Conservation (phyloP, 2,797 vertebrate genomes). For the Prionace glauca region DNA sequence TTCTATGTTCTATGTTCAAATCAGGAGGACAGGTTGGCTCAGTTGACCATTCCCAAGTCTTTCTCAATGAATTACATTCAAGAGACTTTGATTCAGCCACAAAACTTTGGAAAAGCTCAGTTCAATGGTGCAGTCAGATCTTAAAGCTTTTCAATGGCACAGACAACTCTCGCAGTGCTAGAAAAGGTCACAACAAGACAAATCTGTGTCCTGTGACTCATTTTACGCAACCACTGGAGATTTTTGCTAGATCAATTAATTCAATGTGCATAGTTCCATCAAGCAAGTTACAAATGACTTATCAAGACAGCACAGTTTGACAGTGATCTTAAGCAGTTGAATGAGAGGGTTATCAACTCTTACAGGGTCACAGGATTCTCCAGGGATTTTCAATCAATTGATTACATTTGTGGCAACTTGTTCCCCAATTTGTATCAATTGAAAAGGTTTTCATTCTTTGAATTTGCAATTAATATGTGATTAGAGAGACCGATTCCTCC, state of each 20-base stretch:
- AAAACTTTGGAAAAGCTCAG: background rate
- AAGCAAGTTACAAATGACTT: background rate
- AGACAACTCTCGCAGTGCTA: background rate
- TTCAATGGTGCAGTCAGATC: background rate
- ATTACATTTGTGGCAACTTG: background rate
- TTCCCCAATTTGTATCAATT: background rate
- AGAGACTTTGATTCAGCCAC: background rate
- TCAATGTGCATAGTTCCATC: background rate
- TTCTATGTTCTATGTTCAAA: too few species aligned
- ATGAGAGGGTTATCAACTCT: background rate
- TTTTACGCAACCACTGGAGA: background rate
- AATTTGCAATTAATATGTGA: background rate
- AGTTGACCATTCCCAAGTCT: background rate
- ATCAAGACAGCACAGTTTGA: background rate
- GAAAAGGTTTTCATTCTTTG: background rate
- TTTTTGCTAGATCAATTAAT: background rate
- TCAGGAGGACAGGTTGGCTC: background rate
- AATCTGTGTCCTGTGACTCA: background rate
- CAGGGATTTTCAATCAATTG: background rate
- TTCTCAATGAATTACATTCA: background rate
- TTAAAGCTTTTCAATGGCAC: background rate
- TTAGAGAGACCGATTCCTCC: background rate
- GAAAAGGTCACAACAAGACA: background rate
- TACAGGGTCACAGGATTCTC: background rate
- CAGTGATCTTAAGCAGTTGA: background rate